These are phyloP conservation scores for Chrysaora quinquecirrha DNA, from an alignment of 30 jellyfish, hydroid and myxozoan genomes.

Conservation along the genomic window DNA sequence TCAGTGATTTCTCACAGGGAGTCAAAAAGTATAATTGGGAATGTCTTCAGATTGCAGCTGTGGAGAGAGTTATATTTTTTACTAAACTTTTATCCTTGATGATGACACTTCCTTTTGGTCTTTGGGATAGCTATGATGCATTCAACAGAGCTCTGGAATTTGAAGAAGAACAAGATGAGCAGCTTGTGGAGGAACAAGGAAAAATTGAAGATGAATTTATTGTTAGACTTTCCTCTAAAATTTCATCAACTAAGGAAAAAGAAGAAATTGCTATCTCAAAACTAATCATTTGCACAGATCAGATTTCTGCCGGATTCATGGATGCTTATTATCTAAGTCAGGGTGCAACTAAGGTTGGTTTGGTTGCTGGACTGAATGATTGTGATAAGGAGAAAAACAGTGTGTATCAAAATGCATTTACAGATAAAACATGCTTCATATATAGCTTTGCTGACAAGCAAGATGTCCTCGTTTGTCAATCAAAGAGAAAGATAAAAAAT, in stretches of 20 bases:
- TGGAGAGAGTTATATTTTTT: no score
- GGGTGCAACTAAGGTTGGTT: conserved; percentile 18
- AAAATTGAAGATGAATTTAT: conserved; percentile 20
- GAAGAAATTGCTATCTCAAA: not conserved
- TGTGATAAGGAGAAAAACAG: conserved; percentile 10
- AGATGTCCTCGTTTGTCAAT: conserved; percentile 38
- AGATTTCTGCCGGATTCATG: conserved; percentile 29
- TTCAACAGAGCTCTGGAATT: conserved; percentile 74
- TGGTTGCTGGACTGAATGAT: conserved; percentile 33
- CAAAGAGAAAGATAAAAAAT: conserved; percentile 25
- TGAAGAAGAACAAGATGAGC: conserved; percentile 84
- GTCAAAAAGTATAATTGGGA: not conserved
- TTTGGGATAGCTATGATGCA: conserved; percentile 75
- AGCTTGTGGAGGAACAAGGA: conserved; percentile 37
- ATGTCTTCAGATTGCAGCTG: no score
- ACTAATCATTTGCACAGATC: conserved; percentile 41
- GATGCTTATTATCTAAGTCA: conserved; percentile 37
- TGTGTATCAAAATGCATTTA: conserved; percentile 27
- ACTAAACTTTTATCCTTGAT: not conserved
- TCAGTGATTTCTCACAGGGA: not conserved
- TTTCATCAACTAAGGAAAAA: not conserved
- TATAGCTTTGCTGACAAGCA: conserved; percentile 10
- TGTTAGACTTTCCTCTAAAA: conserved; percentile 24
- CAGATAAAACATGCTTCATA: conserved; percentile 57
- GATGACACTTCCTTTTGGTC: conserved; percentile 69